Evolutionary conservation across 2,888 invertebrate species (phyloP), one percentile per base, ranked within the genome.

Genomic region (Harpalus rufipes): DNA sequence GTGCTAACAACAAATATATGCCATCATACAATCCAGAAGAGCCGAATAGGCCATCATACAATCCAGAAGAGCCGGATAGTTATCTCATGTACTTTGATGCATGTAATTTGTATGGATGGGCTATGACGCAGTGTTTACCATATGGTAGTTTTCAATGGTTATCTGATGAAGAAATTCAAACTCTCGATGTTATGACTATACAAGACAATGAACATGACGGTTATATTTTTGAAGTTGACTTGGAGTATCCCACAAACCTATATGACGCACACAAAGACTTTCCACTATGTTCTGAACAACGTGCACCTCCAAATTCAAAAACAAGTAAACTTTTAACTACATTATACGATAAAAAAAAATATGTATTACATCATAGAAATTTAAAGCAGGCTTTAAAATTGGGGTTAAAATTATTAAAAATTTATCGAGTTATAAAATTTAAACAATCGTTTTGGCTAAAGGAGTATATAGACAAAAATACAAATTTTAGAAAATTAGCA

Each of bases 361-460:
- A 86, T 90, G 0, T 89, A 90, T n/a, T n/a, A 86, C 89, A 90
- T 68, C 56, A 68, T 68, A 7, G 14, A 78, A 87, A 44, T 44
- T 44, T 87, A 80, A 86, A 89, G 8, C 86, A 88, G 85, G 44
- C 10, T 85, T 59, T 89, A n/a, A 74, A 87, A 59, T 76, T 79
- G 32, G 88, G 89, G 7, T 68, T 90, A n/a, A 86, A 84, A 84
- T 72, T 89, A 32, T 85, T 7, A 58, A 88, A 88, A 86, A 87
- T 89, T 59, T 87, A 90, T 87, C 86, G 88, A 84, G 86, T 88
- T 18, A 85, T 90, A 84, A 86, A 88, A 86, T 90, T 90, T 86
- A 86, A 88, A 32, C 90, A 91, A 88, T 88, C 87, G 32, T 85
- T 88, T 4, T 91, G 89, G 89, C 58, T 85, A 39, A 85, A 79